Conservation (phyloP, 2,797 vertebrate species). For the Balearica regulorum region DNA sequence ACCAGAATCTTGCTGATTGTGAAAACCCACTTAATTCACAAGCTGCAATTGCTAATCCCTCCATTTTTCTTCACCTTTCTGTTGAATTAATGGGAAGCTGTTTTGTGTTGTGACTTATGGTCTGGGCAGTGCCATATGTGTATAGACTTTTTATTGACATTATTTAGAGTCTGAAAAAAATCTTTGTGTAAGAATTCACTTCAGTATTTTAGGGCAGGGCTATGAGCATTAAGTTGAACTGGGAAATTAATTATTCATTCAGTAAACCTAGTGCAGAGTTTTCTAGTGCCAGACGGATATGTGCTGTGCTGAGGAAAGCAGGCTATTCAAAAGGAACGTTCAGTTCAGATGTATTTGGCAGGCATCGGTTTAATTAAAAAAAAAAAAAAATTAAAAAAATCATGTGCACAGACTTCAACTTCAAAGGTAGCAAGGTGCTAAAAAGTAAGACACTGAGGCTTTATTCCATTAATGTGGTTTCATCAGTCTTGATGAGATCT, state of each 20-base stretch:
- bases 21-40: background rate
- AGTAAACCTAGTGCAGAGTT: background rate
- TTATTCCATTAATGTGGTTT: background rate
- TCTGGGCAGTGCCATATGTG: background rate
- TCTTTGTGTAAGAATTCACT: background rate
- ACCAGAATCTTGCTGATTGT: background rate
- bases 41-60: background rate
- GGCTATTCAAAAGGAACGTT: background rate
- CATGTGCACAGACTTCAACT: background rate
- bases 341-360: background rate
- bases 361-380: background rate
- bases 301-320: background rate
- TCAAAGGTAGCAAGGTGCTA: background rate
- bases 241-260: constrained; percentile 6
- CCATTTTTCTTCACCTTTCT: background rate
- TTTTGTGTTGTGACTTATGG: background rate
- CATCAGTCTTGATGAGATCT: background rate
- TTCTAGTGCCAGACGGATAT: background rate
- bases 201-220: background rate
- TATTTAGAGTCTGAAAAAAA: background rate
- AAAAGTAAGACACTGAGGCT: background rate
- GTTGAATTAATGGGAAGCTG: background rate
- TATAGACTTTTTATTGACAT: background rate
- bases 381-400: background rate
- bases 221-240: background rate